Evolutionary conservation across 2,888 invertebrate genomes (phyloP), one percentile per base, ranked within the genome.

Genomic region (Amorpha juglandis): DNA sequence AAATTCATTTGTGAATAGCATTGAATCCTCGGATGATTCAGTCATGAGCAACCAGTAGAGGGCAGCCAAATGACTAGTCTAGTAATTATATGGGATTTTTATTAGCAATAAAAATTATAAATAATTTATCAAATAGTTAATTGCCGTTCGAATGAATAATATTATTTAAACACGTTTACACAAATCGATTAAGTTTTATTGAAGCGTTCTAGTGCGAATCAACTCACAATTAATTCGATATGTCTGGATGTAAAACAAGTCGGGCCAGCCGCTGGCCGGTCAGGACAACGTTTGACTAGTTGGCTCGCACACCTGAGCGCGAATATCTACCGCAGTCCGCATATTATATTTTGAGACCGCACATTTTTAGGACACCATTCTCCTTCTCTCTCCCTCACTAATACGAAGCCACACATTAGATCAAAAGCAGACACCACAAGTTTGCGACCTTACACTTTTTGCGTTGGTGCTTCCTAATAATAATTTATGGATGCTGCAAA

Each of bases 321-420:
- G 80, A 88, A 87, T 82, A 84, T 83, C 86, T 86, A 88, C 79
- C 79, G n/a, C n/a, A n/a, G n/a, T n/a, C n/a, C n/a, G 82, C 87
- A 81, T 84, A 86, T 81, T 87, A 88, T 90, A 90, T 90, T 90
- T 89, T 83, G 77, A 86, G 89, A 86, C 74, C 77, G 77, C 78
- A 75, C 84, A 84, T 83, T 86, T 84, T 87, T 85, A 82, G 78
- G 80, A 82, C 81, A 74, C 75, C 72, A 71, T 73, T 73, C 77
- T 68, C 76, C 69, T 70, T 81, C 83, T 82, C 82, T 76, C 73
- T 86, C n/a, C n/a, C 82, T 73, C 11, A 19, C 58, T 19, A 12
- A 6, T 45, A 58, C 55, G 51, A 33, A 66, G 14, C 51, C 19
- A 11, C 53, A 47, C 42, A 21, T 50, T 42, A 62, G 42, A 67